These are phyloP conservation scores for Prionailurus bengalensis DNA, from an alignment of 2,113 vertebrate genomes.

Conservation along the genomic window DNA sequence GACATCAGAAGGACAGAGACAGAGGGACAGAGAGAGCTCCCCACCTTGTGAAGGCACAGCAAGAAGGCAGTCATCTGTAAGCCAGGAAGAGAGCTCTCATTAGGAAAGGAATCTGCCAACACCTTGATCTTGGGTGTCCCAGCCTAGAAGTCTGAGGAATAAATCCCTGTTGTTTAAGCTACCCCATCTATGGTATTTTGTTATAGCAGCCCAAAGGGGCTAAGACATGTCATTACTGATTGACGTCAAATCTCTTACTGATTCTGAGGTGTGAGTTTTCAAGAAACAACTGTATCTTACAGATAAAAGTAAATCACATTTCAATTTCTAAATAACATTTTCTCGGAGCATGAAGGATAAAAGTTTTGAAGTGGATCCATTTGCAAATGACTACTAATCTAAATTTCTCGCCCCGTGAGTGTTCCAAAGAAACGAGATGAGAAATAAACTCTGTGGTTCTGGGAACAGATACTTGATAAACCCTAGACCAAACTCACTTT, in stretches of 20 bases:
- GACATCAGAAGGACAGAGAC: not conserved
- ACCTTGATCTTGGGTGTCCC: not conserved
- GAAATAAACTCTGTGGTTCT: not conserved
- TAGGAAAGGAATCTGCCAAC: not conserved
- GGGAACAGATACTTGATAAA: not conserved
- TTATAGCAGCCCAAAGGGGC: not conserved
- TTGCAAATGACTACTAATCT: not conserved
- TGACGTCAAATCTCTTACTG: not conserved
- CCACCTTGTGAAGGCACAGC: not conserved
- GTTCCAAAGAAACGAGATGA: constrained; percentile 13
- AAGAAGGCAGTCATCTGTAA: not conserved
- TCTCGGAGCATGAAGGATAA: not conserved
- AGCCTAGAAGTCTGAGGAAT: not conserved
- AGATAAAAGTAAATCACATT: not conserved
- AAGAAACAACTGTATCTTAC: not conserved
- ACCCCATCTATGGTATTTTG: not conserved
- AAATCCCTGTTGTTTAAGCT: not conserved
- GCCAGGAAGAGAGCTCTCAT: not conserved
- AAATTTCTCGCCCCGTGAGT: constrained; percentile 4
- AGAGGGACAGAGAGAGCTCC: not conserved
- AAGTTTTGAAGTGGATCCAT: not conserved
- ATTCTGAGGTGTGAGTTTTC: not conserved
- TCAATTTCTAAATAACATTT: constrained; percentile 45
- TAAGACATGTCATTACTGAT: not conserved
- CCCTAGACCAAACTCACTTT: not conserved